These are phyloP conservation scores for Adelphocoris suturalis DNA, from an alignment of 2,888 invertebrate species.

Conservation along the genomic window DNA sequence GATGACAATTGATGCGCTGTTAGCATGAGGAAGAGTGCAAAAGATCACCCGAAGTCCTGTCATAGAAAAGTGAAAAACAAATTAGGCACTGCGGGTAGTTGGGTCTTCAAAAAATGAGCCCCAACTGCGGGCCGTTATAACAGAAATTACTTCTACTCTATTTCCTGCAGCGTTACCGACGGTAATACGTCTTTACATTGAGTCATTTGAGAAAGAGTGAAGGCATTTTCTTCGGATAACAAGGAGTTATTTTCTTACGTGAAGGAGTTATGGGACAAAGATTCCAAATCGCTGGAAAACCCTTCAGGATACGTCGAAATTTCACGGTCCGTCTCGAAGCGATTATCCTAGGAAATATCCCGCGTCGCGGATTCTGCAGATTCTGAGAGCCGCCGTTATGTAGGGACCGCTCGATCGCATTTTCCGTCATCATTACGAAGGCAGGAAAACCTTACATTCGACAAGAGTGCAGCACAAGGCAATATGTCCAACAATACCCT, in stretches of 20 bases:
- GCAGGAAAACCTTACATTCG: too few relatives aligned
- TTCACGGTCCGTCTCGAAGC: background rate
- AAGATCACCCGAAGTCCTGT: too few relatives aligned
- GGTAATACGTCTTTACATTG: background rate
- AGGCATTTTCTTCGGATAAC: background rate
- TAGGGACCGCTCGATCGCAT: background rate
- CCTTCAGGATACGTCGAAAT: background rate
- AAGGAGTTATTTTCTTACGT: too few relatives aligned
- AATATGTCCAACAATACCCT: too few relatives aligned
- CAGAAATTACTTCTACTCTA: background rate
- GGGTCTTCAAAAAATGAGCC: background rate
- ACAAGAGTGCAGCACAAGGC: too few relatives aligned
- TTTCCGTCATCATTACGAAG: background rate
- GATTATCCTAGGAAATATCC: slow-evolving; percentile 1
- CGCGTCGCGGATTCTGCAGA: background rate
- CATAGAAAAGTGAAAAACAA: too few relatives aligned
- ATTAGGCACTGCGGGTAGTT: too few relatives aligned
- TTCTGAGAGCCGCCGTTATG: background rate
- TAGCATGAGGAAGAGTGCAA: too few relatives aligned
- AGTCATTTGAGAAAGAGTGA: background rate
- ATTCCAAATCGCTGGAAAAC: background rate
- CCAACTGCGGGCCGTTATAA: background rate
- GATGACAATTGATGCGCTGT: too few relatives aligned
- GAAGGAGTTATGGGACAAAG: slow-evolving; percentile 3
- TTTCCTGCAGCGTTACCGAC: background rate